Evolutionary conservation across 2,888 invertebrate species (phyloP), one percentile per base, ranked within the genome.

Genomic region (Pomacea canaliculata): DNA sequence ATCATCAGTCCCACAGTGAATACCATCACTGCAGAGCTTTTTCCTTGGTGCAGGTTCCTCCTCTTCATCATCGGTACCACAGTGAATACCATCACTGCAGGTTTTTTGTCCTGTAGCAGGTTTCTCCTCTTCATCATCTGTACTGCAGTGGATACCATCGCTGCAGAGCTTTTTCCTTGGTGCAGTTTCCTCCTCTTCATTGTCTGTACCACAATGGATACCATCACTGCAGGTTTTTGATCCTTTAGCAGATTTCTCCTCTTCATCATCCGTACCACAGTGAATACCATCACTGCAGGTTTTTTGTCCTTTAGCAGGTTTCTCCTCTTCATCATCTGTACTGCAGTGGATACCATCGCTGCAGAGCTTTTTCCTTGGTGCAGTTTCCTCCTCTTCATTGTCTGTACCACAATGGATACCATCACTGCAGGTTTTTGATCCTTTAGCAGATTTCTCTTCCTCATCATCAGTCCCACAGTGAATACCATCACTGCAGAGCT

Each of bases 51-150:
- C 37, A 37, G 37, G 37, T 37, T 37, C 5, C 37, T 60, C 82
- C 37, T 81, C 60, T 70, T 81, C 79, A 78, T 81, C 80, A 77
- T 81, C 81, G n/a, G 83, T 82, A 0, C 82, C 85, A 83, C 83
- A 83, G 48, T 83, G 82, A 63, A 82, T 78, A 63, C 84, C 83
- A 81, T 83, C 83, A 27, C 73, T 76, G 77, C 83, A 79, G 1
- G 73, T 66, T 76, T 76, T 62, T 69, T 78, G 10, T 51, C n/a
- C n/a, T n/a, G n/a, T n/a, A n/a, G 37, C 37, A 37, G 37, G 37
- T 37, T 37, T 1, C 37, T 5, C 37, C 37, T 37, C 37, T 37
- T 37, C 37, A 37, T 37, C 37, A 37, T 37, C 37, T 1, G 37
- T 37, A 37, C 5, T 1, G 1, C 37, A 37, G 37, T 37, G 37